phyloP scores from a whole-genome alignment of 2,797 vertebrate species.

The Amblyopsis hoosieri region DNA sequence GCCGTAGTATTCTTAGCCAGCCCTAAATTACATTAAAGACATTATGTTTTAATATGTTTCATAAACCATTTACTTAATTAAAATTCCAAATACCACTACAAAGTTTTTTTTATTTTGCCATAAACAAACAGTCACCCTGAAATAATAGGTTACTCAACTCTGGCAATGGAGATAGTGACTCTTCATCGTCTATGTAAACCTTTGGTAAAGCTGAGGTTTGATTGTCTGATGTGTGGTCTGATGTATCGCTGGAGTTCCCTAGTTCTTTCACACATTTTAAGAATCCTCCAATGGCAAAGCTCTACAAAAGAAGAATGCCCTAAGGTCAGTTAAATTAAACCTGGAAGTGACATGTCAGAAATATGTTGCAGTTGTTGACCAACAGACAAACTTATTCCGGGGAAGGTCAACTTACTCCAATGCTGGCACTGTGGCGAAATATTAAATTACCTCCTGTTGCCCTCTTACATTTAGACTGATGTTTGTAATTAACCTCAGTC shows the following conservation, averaged over 20 bases:
- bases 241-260: constrained; percentile 38
- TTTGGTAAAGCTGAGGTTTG: constrained; percentile 26
- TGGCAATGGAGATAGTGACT: constrained; percentile 38
- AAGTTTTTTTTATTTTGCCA: too few relatives aligned
- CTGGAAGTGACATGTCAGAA: not conserved
- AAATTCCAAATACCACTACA: too few relatives aligned
- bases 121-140: not conserved
- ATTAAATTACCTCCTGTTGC: not conserved
- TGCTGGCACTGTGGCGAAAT: not conserved
- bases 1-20: too few relatives aligned
- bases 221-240: not conserved
- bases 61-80: too few relatives aligned
- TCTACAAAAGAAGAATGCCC: constrained; percentile 60
- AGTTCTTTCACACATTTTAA: constrained; percentile 73
- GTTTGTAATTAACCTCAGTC: constrained; percentile 46
- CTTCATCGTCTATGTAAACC: constrained; percentile 20
- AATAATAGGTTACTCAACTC: constrained; percentile 54
- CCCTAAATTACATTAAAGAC: too few relatives aligned
- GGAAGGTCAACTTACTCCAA: constrained; percentile 53
- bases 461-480: constrained; percentile 54
- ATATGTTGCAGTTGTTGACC: not conserved
- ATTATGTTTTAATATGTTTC: too few relatives aligned
- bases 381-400: not conserved
- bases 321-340: not conserved
- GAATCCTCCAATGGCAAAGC: constrained; percentile 80